Base-by-base conservation (phyloP, 2,113 vertebrate species). In the Talpa occidentalis region DNA sequence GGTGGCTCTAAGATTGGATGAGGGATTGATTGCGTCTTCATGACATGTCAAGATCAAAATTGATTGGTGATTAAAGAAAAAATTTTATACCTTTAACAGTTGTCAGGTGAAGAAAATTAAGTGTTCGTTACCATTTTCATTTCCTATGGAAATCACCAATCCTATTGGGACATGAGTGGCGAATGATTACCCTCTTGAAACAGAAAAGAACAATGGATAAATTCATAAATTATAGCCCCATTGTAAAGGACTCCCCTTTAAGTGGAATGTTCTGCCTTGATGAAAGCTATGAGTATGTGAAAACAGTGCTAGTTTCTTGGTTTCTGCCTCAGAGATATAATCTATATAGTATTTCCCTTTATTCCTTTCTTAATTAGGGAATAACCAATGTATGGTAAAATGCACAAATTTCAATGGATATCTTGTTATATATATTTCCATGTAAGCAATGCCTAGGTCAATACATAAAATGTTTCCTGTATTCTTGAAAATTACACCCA, bases 81-180 rank as follows among this genome's bases (percentile, higher is more conserved):
- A 79, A 30, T 16, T 47, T 59, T 94, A 66, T 42, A 93, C 26
- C 21, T n/a, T 83, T 74, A 91, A 22, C 62, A 87, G 28, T 78
- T 91, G 84, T 12, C 28, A 64, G 37, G 30, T 83, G 79, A 96
- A 73, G 66, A 84, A 82, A 94, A 92, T 64, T 22, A 92, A 94
- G 42, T 44, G 24, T 92, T 89, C 54, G 32, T 93, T 30, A 83
- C 80, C 52, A 56, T 60, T 88, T 93, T 95, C 22, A 60, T 94
- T 93, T 93, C 66, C 69, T 69, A 87, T 35, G 54, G 47, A 80
- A 92, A 77, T 49, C 60, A 56, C 64, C 28, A 44, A 92, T 28
- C 19, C 64, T 91, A 64, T 24, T 85, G 8, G 16, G 10, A 11
- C 16, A 9, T 47, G 21, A 6, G 19, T 16, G 22, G 14, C 35